Evolutionary conservation across 2,797 vertebrate genomes (phyloP).

Genomic region (Pelobates cultripes): DNA sequence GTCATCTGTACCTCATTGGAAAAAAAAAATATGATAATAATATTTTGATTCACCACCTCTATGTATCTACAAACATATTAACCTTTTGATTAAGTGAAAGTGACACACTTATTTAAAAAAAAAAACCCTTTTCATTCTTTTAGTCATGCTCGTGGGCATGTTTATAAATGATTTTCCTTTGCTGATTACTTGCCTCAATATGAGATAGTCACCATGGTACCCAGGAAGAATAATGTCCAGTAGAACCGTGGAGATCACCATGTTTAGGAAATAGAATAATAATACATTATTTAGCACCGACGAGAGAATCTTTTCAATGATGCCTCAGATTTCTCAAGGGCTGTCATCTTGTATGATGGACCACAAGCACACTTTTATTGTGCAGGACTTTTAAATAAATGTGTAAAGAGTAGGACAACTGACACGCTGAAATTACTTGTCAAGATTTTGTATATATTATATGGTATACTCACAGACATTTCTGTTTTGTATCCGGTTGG

Average conservation of each 20-base stretch:
- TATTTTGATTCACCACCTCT: too few species aligned
- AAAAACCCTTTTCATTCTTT: not conserved
- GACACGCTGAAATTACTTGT: slow-evolving; percentile 47
- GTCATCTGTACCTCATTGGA: too few species aligned
- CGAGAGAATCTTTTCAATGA: slow-evolving; percentile 20
- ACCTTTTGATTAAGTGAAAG: too few species aligned
- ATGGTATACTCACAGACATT: slow-evolving; percentile 18
- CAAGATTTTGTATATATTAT: slow-evolving; percentile 30
- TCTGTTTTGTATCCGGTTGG: slow-evolving; percentile 27
- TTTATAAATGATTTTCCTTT: not conserved
- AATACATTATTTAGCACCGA: slow-evolving; percentile 39
- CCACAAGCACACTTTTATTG: slow-evolving; percentile 33
- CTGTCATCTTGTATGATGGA: slow-evolving; percentile 27
- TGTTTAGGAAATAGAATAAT: slow-evolving; percentile 17
- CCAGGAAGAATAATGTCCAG: slow-evolving; percentile 11
- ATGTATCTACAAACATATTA: too few species aligned
- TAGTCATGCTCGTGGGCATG: not conserved
- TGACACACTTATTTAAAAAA: not conserved
- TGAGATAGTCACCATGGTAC: slow-evolving; percentile 23
- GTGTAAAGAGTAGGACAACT: slow-evolving; percentile 25
- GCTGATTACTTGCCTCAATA: slow-evolving; percentile 9
- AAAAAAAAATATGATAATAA: too few species aligned
- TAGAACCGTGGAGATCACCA: slow-evolving; percentile 6
- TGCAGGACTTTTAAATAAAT: slow-evolving; percentile 40
- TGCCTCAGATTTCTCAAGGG: slow-evolving; percentile 26